These are phyloP conservation scores for Paradoxurus hermaphroditus DNA, from an alignment of 2,113 vertebrate species.

Conservation along the genomic window DNA sequence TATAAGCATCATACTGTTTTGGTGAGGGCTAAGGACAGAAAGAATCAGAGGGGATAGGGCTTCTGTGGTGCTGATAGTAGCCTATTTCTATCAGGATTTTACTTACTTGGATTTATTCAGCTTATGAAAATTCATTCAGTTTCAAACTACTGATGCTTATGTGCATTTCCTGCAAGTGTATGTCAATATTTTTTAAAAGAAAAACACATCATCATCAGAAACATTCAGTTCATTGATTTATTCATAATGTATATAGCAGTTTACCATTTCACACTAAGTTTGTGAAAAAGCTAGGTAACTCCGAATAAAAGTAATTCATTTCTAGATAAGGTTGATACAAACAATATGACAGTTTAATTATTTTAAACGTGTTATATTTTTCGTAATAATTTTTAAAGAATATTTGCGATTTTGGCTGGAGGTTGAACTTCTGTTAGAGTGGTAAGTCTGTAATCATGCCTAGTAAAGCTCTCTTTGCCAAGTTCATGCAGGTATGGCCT, in stretches of 20 bases:
- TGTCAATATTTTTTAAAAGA: not conserved
- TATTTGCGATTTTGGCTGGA: not conserved
- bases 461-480: not conserved
- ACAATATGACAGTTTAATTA: not conserved
- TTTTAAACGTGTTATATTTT: not conserved
- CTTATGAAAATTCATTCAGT: not conserved
- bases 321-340: not conserved
- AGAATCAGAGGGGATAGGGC: not conserved
- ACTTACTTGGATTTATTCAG: not conserved
- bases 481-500: not conserved
- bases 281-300: not conserved
- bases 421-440: not conserved
- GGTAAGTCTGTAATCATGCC: not conserved
- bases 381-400: not conserved
- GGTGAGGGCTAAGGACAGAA: not conserved
- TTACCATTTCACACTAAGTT: not conserved
- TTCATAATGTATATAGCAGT: not conserved
- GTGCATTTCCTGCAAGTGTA: not conserved
- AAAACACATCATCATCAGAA: not conserved
- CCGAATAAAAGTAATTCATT: not conserved
- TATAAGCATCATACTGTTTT: not conserved
- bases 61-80: not conserved
- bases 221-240: not conserved
- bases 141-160: not conserved
- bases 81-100: not conserved